Evolutionary conservation across 1,140 invertebrate genomes (phyloP).

Genomic region (Melanaphis sacchari): DNA sequence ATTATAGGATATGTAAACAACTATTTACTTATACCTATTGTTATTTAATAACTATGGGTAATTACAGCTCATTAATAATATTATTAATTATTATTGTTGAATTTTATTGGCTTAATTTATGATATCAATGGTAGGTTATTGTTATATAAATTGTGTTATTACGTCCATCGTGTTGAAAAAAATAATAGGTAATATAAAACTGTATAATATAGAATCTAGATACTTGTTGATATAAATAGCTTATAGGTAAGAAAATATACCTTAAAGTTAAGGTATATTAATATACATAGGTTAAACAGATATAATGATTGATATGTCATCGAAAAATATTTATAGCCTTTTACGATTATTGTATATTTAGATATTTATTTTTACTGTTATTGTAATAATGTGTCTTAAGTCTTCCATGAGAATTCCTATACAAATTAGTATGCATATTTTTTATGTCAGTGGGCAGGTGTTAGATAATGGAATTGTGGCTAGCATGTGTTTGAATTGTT

Average conservation of each 20-base stretch:
- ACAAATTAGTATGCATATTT: not conserved
- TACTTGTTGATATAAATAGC: not conserved
- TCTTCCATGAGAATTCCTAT: not conserved
- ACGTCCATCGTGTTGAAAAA: not conserved
- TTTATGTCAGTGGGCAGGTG: not conserved
- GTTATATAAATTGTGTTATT: not conserved
- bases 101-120: not conserved
- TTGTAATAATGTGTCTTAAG: not conserved
- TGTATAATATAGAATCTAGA: not conserved
- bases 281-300: not conserved
- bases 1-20: not conserved
- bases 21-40: not conserved
- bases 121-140: not conserved
- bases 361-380: not conserved
- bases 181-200: not conserved
- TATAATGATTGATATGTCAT: too few species aligned
- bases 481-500: constrained; percentile 9
- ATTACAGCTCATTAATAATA: not conserved
- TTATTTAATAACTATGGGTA: not conserved
- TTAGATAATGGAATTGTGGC: not conserved
- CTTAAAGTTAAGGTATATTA: not conserved
- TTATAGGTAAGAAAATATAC: not conserved
- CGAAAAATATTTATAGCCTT: too few species aligned
- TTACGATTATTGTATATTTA: too few species aligned
- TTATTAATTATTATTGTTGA: too few species aligned